These are phyloP conservation scores for Tragelaphus strepsiceros DNA, from an alignment of 2,113 vertebrate species.

Conservation along the genomic window DNA sequence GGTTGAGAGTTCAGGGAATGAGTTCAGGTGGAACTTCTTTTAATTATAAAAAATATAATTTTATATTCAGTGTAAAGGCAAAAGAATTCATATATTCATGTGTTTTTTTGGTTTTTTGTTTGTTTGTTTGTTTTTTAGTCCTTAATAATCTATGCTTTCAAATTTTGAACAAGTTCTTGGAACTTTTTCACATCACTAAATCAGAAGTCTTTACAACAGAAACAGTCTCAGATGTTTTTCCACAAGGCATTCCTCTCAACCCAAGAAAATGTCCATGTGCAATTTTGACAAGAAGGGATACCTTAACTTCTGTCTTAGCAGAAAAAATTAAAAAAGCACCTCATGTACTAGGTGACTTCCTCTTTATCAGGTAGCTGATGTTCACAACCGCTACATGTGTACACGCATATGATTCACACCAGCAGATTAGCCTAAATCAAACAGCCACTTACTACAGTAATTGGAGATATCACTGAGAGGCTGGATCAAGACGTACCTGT, in stretches of 20 bases:
- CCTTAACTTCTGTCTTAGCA: background rate
- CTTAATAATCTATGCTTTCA: background rate
- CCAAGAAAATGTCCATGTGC: background rate
- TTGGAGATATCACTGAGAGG: background rate
- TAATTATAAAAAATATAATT: background rate
- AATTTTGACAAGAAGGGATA: background rate
- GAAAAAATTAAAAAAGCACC: background rate
- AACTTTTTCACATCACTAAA: background rate
- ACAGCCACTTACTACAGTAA: background rate
- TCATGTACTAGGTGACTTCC: background rate
- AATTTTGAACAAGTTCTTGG: background rate
- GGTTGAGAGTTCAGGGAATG: background rate
- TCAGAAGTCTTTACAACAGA: background rate
- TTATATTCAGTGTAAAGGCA: background rate
- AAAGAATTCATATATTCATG: background rate
- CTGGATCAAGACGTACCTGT: background rate
- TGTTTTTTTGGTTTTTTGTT: accelerated
- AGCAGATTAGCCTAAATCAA: background rate
- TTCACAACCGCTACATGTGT: background rate
- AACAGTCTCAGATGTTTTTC: background rate
- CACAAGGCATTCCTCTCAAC: background rate
- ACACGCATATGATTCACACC: background rate
- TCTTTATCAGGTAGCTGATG: background rate
- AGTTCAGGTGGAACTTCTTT: background rate
- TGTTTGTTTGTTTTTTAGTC: too few relatives aligned